Base-by-base conservation (phyloP, 2,888 invertebrate species). In the Caenorhabditis uteleia region DNA sequence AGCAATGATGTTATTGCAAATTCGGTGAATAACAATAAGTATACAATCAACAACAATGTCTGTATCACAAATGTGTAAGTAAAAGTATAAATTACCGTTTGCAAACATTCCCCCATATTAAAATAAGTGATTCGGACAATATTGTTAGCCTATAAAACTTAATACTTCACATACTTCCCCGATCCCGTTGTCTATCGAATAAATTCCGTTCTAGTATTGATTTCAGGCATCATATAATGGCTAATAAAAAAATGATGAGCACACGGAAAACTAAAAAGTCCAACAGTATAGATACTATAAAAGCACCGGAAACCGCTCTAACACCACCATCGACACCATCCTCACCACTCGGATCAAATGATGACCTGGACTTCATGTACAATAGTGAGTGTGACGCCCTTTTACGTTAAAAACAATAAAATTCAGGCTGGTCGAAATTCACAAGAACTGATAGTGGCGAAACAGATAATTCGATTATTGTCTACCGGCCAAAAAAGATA, bases 321-420 rank as follows among this genome's bases (percentile, higher is more conserved):
- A 45, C 45, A 33, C 45, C 45, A n/a, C 45, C 45, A 33, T 45
- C 45, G 4, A 45, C 45, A 1, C 45, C 45, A 3, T 45, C 45
- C 16, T 45, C 45, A 4, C 45, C 45, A 20, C 8, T 23, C 4
- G 40, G 21, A 21, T 20, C 40, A 36, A 43, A 46, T 34, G 34
- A 36, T 5, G 18, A 46, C 8, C 33, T 46, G 16, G 42, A 43
- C 2, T 38, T 38, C 23, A 14, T 38, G 26, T 16, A 23, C 2
- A 20, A 48, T 10, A 23, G 44, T 18, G 18, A 34, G 34, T 34
- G n/a, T n/a, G n/a, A n/a, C n/a, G n/a, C n/a, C n/a, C n/a, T n/a
- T n/a, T n/a, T n/a, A n/a, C n/a, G n/a, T n/a, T n/a, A n/a, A n/a
- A n/a, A 34, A 34, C n/a, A 5, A 34, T n/a, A n/a, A n/a, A 7